Percentiles rank a stretch among this genome's conserved stretches.
These are phyloP conservation scores for Trachurus trachurus DNA, from an alignment of 2,797 vertebrate species.

Conservation along the genomic window DNA sequence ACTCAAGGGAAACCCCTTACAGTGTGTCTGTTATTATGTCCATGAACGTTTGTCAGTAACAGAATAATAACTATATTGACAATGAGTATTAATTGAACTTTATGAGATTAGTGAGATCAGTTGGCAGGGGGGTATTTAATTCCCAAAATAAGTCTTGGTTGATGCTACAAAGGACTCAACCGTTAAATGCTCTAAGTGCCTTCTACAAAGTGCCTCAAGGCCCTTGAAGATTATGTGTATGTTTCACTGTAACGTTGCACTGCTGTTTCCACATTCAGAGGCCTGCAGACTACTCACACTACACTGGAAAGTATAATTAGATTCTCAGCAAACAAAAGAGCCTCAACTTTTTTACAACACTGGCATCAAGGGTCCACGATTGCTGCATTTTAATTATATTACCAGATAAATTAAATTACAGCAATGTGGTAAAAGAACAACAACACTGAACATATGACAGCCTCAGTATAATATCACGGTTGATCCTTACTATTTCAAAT, in stretches of 20 bases:
- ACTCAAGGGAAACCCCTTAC: background rate
- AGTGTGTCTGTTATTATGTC: background rate
- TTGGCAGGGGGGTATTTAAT: constrained; percentile 12
- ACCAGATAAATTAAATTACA: constrained; percentile 16
- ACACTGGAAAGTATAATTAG: constrained; percentile 1
- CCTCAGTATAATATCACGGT: background rate
- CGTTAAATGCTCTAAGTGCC: constrained; percentile 15
- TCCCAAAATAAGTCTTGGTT: constrained; percentile 14
- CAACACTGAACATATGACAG: background rate
- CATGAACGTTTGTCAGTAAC: background rate
- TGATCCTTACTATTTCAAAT: background rate
- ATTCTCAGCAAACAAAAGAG: constrained; percentile 6
- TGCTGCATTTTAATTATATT: background rate
- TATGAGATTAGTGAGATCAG: constrained; percentile 47
- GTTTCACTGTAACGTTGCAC: constrained; percentile 15
- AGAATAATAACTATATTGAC: constrained; percentile 12
- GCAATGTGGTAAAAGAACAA: background rate
- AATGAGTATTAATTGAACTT: constrained; percentile 43
- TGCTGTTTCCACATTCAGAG: background rate
- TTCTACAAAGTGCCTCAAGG: background rate
- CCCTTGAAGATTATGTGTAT: background rate
- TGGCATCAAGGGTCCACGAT: background rate
- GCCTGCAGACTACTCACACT: background rate
- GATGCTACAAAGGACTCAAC: constrained; percentile 21
- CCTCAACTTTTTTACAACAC: background rate